These are phyloP conservation scores for Antennarius striatus DNA, from an alignment of 2,113 vertebrate species.

Conservation along the genomic window DNA sequence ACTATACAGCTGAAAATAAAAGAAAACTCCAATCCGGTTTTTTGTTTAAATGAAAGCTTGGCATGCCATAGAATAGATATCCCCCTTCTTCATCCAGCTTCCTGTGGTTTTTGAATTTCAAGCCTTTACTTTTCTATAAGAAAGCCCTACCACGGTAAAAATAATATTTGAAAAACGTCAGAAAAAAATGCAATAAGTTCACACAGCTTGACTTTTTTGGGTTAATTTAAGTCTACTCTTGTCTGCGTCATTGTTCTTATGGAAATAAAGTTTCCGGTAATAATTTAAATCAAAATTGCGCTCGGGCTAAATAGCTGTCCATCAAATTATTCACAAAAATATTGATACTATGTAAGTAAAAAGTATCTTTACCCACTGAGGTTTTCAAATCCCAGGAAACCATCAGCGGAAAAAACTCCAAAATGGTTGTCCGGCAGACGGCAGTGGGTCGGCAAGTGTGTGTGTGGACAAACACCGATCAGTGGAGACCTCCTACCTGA, in stretches of 20 bases:
- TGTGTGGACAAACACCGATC: conserved; percentile 47
- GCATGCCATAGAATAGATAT: conserved; percentile 78
- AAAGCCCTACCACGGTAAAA: conserved; percentile 50
- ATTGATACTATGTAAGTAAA: conserved; percentile 35
- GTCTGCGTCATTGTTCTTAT: conserved; percentile 13
- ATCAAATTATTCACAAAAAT: neutral
- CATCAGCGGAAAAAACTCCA: conserved; percentile 55
- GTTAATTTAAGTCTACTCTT: neutral
- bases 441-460: conserved; percentile 50
- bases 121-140: conserved; percentile 75
- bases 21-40: conserved; percentile 79
- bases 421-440: conserved; percentile 68
- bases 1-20: conserved; percentile 76
- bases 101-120: conserved; percentile 83
- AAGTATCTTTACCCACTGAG: conserved; percentile 58
- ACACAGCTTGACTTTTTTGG: neutral
- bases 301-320: neutral
- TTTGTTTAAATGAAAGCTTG: conserved; percentile 81
- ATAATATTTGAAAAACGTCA: conserved; percentile 38
- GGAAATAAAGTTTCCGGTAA: neutral
- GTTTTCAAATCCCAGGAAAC: conserved; percentile 65
- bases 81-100: conserved; percentile 81
- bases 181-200: conserved; percentile 61
- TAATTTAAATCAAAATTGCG: neutral
- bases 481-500: conserved; percentile 87